phyloP scores from a whole-genome alignment of 2,888 invertebrate genomes.

The Salpingus planirostris region DNA sequence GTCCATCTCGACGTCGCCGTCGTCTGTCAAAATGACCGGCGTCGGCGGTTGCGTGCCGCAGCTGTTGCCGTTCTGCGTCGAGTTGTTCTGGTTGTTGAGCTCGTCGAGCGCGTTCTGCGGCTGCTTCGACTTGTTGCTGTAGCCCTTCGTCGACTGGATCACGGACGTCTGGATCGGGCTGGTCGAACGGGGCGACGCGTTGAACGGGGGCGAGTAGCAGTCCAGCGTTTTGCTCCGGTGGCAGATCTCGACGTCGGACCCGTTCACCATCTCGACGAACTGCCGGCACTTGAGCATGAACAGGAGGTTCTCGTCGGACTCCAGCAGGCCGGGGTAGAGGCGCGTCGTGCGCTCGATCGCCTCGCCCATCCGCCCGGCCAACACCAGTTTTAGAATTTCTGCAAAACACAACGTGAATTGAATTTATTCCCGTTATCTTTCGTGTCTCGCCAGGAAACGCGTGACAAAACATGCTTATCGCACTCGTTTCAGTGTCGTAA shows the following conservation, averaged over 20 bases:
- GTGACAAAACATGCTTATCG: too few relatives aligned
- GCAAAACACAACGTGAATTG: too few relatives aligned
- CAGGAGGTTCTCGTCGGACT: constrained; percentile 80
- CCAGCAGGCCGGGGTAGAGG: constrained; percentile 88
- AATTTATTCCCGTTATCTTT: too few relatives aligned
- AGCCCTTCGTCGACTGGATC: constrained; percentile 66
- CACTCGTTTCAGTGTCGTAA: too few relatives aligned
- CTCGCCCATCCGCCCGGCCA: constrained; percentile 90
- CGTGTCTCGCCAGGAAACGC: too few relatives aligned
- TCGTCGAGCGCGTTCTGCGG: constrained; percentile 46
- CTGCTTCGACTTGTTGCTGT: constrained; percentile 30
- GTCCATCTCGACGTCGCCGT: constrained; percentile 50
- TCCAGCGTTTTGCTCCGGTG: constrained; percentile 30
- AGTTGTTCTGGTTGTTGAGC: constrained; percentile 46
- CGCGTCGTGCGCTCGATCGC: constrained; percentile 85
- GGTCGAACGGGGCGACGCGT: constrained; percentile 38
- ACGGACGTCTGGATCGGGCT: constrained; percentile 66
- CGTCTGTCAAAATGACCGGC: constrained; percentile 37
- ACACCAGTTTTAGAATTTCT: constrained; percentile 90
- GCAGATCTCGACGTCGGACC: constrained; percentile 66
- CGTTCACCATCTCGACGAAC: constrained; percentile 98
- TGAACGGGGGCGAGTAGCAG: constrained; percentile 30
- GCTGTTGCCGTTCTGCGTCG: constrained; percentile 40
- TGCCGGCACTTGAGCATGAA: constrained; percentile 96
- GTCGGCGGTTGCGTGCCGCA: constrained; percentile 27